Base-by-base conservation (phyloP, 2,113 vertebrate species). In the Petroica traversi region DNA sequence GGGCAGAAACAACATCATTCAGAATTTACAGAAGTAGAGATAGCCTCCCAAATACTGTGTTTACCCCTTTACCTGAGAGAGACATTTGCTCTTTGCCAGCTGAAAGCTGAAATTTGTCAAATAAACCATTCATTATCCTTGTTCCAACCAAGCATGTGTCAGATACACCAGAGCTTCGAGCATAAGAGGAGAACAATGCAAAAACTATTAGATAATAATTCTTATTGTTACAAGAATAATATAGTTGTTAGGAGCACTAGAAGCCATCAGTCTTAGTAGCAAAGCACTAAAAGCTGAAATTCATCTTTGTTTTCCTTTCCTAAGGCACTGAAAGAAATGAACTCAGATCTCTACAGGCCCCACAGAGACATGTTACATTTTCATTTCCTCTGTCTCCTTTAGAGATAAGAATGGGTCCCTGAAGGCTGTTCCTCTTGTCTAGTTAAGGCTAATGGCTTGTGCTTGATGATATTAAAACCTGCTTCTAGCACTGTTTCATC, bases 391-490 rank as follows among this genome's bases (percentile, higher is more conserved):
- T 1, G 1, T 88, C 66, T 92, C 73, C 79, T 94, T 92, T 77
- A 95, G 88, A 93, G 87, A 93, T 79, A 95, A 89, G 76, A 94
- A 83, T 67, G 69, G 72, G 74, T 86, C 95, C 74, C 82, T 69
- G 64, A 93, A 96, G 94, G 86, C 75, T 92, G 72, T 92, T 97
- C 62, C 36, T 95, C 66, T 87, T 93, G 78, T 96, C 92, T 95
- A 75, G 88, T 97, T 95, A 94, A 96, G 49, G 87, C 62, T 97
- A 94, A 95, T 82, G 89, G 74, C 92, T 90, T 93, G 85, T 95
- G 76, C 67, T 94, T 89, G 89, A 94, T 91, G 89, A 93, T 95
- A 96, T 90, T 86, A 93, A 95, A 95, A 95, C 48, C 49, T 81
- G 41, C 62, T 85, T 96, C 87, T 91, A 76, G 69, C 85, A 90